phyloP scores from a whole-genome alignment of 2,888 invertebrate species.

The Leuctra nigra region DNA sequence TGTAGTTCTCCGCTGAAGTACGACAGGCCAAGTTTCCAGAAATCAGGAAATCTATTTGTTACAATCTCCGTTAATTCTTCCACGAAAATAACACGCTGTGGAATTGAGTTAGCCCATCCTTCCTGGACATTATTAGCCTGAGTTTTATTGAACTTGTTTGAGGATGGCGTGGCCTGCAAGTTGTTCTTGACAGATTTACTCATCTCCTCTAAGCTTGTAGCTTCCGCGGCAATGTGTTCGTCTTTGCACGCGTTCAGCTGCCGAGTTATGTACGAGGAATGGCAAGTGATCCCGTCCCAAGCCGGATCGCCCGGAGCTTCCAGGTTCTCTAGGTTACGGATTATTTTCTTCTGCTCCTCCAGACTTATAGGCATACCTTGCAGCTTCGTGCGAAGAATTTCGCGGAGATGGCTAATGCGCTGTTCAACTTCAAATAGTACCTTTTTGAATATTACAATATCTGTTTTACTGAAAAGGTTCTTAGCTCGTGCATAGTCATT shows the following conservation, averaged over 20 bases:
- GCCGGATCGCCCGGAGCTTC: slow-evolving; percentile 85
- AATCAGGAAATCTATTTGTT: slow-evolving; percentile 72
- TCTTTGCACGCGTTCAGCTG: slow-evolving; percentile 59
- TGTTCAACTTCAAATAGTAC: slow-evolving; percentile 89
- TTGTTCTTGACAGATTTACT: slow-evolving; percentile 20
- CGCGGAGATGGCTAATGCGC: slow-evolving; percentile 73
- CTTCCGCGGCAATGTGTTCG: slow-evolving; percentile 50
- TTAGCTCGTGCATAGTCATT: slow-evolving; percentile 96
- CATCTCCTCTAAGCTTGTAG: slow-evolving; percentile 25
- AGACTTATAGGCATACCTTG: slow-evolving; percentile 86
- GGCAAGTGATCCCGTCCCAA: slow-evolving; percentile 87
- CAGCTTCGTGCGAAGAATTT: slow-evolving; percentile 73
- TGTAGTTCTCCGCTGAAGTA: slow-evolving; percentile 88
- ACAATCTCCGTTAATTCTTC: slow-evolving; percentile 73
- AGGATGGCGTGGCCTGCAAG: slow-evolving; percentile 4
- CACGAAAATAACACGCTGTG: slow-evolving; percentile 66
- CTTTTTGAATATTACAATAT: slow-evolving; percentile 78
- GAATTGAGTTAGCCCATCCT: slow-evolving; percentile 38
- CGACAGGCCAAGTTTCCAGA: slow-evolving; percentile 92
- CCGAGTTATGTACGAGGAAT: slow-evolving; percentile 69
- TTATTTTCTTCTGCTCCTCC: slow-evolving; percentile 92
- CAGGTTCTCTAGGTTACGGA: slow-evolving; percentile 67
- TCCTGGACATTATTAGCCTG: slow-evolving; percentile 18
- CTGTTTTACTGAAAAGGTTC: slow-evolving; percentile 90
- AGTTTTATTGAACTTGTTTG: slow-evolving; percentile 11